Base-by-base conservation (phyloP, 53 echinoderm and acorn worm species). In the Henricia sp. region DNA sequence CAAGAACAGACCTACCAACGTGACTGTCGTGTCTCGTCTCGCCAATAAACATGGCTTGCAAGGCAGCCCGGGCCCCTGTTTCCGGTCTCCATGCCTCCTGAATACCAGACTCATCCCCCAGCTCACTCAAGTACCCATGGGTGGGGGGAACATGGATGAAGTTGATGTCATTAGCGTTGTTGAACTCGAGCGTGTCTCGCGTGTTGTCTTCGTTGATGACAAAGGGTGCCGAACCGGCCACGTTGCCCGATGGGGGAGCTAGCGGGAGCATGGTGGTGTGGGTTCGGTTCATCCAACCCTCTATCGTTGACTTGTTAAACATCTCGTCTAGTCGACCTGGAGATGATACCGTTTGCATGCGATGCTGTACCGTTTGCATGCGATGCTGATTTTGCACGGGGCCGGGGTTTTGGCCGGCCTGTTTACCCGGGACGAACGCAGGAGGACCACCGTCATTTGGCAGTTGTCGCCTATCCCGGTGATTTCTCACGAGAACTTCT, bases 101-200 rank as follows among this genome's bases (percentile, higher is more conserved):
- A 28, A 4, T 9, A 19, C 32, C 62, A 14, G 62, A 53, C 29
- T 14, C 30, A 60, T 12, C 0, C 33, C 29, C 10, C 0, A 14
- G 5, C 48, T 17, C 5, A 50, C 30, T 27, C n/a, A n/a, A n/a
- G 46, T 48, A 50, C 29, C 50, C 51, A 43, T 14, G 46, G 20
- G 1, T 24, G 53, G 52, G 30, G 30, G 43, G 43, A 26, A 63
- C 50, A 50, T 63, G 17, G 23, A 78, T 62, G 43, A 46, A 10
- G 48, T 78, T 78, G 42, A 78, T 46, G 46, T 78, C 78, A 10
- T 46, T 63, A 63, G 17, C 48, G 78, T 78, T 78, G 63, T 78
- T 62, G 17, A 78, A 20, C 78, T 59, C 59, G 13, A 60, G 33
- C 1, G 58, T 40, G 28, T 78, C 78, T 8, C 20, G 43, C 29